Evolutionary conservation across 2,888 invertebrate genomes (phyloP).

Genomic region (Allolobophora icterica): DNA sequence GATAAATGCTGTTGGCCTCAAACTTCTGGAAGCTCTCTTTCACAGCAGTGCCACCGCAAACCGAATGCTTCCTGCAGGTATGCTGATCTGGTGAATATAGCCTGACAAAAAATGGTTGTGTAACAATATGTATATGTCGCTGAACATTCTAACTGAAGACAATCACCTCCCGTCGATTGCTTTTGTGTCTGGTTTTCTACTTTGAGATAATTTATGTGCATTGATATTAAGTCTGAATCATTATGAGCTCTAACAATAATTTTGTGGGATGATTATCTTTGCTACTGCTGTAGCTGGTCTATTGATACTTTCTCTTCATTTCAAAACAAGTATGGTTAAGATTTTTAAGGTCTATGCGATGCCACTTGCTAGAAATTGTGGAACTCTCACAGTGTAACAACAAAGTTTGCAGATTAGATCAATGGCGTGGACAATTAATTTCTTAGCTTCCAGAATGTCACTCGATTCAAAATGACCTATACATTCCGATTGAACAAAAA

Average conservation of each 20-base stretch:
- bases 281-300: neutral
- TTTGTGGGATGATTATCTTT: neutral
- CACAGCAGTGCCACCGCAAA: conserved; percentile 52
- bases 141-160: neutral
- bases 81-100: neutral
- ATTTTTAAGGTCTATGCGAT: neutral
- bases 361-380: neutral
- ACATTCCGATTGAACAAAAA: too few species aligned
- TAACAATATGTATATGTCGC: too few species aligned
- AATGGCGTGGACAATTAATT: too few species aligned
- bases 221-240: neutral
- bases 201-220: neutral
- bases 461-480: too few species aligned
- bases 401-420: too few species aligned
- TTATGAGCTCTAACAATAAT: neutral
- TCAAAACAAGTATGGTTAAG: neutral
- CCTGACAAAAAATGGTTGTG: neutral
- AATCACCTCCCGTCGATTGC: neutral
- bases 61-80: conserved; percentile 45
- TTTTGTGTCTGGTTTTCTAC: neutral
- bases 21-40: conserved; percentile 41
- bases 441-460: too few species aligned
- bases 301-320: neutral
- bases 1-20: conserved; percentile 78
- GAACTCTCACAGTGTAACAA: neutral